phyloP scores from a whole-genome alignment of 1,140 invertebrate species.

The Hycleus cichorii region DNA sequence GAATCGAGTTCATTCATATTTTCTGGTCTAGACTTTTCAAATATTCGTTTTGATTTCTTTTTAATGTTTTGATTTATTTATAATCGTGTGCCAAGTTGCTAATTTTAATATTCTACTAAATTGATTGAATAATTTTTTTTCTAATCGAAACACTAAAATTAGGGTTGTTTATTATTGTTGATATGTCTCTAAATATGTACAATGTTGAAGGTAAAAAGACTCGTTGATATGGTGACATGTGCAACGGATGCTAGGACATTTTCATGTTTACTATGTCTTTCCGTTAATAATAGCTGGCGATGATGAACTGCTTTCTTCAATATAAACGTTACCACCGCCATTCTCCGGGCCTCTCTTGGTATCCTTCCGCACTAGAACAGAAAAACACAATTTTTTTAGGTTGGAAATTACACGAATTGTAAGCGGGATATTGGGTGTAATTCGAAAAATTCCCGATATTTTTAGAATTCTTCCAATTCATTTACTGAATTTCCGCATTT shows the following conservation, averaged over 20 bases:
- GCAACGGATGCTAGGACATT: constrained; percentile 1
- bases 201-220: too few relatives aligned
- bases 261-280: constrained; percentile 7
- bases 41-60: neutral
- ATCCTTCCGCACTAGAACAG: constrained; percentile 34
- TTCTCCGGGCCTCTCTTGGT: constrained; percentile 38
- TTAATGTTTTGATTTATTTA: constrained; percentile 6
- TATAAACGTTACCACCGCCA: constrained; percentile 45
- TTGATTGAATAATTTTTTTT: constrained; percentile 21
- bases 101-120: constrained; percentile 17
- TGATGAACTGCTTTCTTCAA: constrained; percentile 24
- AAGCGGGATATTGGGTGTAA: too few relatives aligned
- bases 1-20: constrained; percentile 19
- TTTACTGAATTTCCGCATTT: too few relatives aligned
- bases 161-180: neutral
- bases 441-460: too few relatives aligned
- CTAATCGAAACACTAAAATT: too few relatives aligned
- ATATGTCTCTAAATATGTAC: too few relatives aligned
- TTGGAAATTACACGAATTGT: too few relatives aligned
- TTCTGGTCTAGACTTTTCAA: constrained; percentile 16
- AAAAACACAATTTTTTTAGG: too few relatives aligned
- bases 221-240: neutral
- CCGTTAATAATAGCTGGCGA: neutral
- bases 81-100: constrained; percentile 13
- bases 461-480: too few relatives aligned